phyloP scores from a whole-genome alignment of 2,888 invertebrate species.

The Deroplatys truncata region DNA sequence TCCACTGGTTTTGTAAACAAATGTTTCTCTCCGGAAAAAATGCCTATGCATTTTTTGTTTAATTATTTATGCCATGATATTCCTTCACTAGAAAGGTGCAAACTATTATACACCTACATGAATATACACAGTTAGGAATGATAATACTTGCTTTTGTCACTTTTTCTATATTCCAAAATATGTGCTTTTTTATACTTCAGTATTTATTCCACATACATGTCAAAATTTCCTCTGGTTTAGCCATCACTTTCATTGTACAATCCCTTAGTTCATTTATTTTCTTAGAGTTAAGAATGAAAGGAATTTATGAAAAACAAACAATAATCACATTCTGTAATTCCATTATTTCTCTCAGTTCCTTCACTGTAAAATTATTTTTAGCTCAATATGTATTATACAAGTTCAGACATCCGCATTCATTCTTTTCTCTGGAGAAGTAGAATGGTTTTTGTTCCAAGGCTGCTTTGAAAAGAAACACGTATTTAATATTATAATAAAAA shows the following conservation, averaged over 20 bases:
- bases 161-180: too few relatives aligned
- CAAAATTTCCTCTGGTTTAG: too few relatives aligned
- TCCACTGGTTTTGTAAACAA: too few relatives aligned
- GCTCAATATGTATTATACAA: not conserved
- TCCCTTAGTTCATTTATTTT: not conserved
- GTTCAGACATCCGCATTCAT: not conserved
- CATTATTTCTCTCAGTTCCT: not conserved
- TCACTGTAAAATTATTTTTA: not conserved
- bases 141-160: not conserved
- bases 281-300: not conserved
- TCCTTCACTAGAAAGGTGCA: not conserved
- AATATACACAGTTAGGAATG: not conserved
- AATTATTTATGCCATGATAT: not conserved
- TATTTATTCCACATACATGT: too few relatives aligned
- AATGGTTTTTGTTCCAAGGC: conserved; percentile 18
- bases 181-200: too few relatives aligned
- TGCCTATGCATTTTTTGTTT: too few relatives aligned
- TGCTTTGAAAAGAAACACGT: conserved; percentile 21
- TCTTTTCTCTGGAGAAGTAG: not conserved
- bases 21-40: too few relatives aligned
- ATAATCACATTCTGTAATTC: not conserved
- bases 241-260: not conserved
- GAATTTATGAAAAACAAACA: not conserved
- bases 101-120: not conserved
- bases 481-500: not conserved